Conservation (phyloP, 2,888 invertebrate species). For the Erpobdella octoculata region DNA sequence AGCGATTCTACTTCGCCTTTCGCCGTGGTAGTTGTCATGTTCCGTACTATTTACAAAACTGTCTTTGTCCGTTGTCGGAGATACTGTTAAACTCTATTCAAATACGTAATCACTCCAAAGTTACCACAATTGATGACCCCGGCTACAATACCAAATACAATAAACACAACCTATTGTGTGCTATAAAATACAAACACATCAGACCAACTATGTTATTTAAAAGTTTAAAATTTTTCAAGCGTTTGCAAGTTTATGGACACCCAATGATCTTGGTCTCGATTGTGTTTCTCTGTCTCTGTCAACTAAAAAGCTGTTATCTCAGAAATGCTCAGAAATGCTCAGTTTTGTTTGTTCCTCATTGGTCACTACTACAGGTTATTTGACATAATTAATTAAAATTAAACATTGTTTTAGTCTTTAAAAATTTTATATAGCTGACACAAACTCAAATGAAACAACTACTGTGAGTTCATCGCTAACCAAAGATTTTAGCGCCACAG, state of each 20-base stretch:
- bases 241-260: conserved; percentile 4
- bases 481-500: not conserved
- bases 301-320: not conserved
- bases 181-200: not conserved
- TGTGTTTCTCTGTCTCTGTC: not conserved
- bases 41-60: too few relatives aligned
- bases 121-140: too few relatives aligned
- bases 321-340: not conserved
- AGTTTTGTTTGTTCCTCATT: not conserved
- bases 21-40: too few relatives aligned
- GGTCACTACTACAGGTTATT: not conserved
- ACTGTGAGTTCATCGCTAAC: not conserved
- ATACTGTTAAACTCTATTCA: too few relatives aligned
- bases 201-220: not conserved
- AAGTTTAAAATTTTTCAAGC: not conserved
- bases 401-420: not conserved
- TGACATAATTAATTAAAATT: not conserved
- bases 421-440: not conserved
- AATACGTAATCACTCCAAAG: too few relatives aligned
- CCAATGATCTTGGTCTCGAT: not conserved
- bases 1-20: too few relatives aligned
- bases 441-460: not conserved
- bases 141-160: too few relatives aligned
- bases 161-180: too few relatives aligned
- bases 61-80: too few relatives aligned